Conservation (phyloP, 1,140 invertebrate species). For the Drosophila pectinifera region DNA sequence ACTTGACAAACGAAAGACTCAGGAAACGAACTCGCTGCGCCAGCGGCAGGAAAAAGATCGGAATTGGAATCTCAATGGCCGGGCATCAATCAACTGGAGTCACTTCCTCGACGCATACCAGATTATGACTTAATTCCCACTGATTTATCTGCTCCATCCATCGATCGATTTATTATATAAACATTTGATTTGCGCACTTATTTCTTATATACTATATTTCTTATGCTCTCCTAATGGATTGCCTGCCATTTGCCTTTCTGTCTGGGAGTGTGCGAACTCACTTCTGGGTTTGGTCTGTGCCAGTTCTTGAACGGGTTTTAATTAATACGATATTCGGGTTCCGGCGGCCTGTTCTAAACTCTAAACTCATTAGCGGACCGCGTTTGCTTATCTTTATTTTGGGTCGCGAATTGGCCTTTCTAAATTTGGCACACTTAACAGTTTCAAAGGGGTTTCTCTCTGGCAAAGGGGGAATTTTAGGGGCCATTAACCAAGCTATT, state of each 20-base stretch:
- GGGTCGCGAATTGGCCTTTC: constrained; percentile 35
- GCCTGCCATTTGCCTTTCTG: constrained; percentile 16
- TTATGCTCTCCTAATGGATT: constrained; percentile 27
- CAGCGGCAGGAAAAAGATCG: constrained; percentile 22
- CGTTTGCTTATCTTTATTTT: constrained; percentile 31
- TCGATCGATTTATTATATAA: constrained; percentile 51
- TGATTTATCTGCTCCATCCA: constrained; percentile 30
- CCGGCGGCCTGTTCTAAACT: constrained; percentile 25
- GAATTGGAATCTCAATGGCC: constrained; percentile 50
- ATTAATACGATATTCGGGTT: constrained; percentile 42
- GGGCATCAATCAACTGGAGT: constrained; percentile 62
- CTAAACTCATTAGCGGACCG: constrained; percentile 31
- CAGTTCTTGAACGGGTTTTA: constrained; percentile 37
- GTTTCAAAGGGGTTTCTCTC: background rate
- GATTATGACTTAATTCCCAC: constrained; percentile 47
- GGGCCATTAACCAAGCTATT: constrained; percentile 15
- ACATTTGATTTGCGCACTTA: constrained; percentile 27
- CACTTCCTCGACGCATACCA: constrained; percentile 54
- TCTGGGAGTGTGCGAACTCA: constrained; percentile 29
- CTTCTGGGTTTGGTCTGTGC: constrained; percentile 32
- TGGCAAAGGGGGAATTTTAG: constrained; percentile 6
- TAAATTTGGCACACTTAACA: constrained; percentile 39
- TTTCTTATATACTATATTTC: background rate
- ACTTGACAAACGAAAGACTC: constrained; percentile 70
- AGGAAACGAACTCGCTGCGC: constrained; percentile 69